Conservation (phyloP, 2,113 vertebrate species). For the Ophthalmolycus amberensis region DNA sequence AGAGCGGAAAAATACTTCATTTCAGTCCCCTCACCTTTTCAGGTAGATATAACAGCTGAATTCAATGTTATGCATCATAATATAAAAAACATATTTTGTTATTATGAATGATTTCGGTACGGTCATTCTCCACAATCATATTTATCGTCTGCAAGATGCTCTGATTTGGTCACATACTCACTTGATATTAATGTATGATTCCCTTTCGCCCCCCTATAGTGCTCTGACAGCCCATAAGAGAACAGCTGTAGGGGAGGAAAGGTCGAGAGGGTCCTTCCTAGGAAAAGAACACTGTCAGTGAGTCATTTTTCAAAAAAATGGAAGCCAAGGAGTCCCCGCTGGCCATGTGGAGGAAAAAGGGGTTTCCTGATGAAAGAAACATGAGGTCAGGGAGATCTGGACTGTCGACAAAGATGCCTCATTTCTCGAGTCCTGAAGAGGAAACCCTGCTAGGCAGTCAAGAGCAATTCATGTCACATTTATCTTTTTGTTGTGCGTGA, state of each 20-base stretch:
- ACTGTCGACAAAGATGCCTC: neutral
- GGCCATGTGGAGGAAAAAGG: slow-evolving; percentile 24
- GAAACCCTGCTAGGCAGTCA: neutral
- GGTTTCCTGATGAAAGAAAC: slow-evolving; percentile 16
- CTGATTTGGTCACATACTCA: neutral
- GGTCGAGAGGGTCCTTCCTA: neutral
- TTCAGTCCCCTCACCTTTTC: neutral
- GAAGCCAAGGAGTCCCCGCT: neutral
- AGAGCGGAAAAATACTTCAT: neutral
- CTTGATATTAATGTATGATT: neutral
- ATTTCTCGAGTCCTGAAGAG: neutral
- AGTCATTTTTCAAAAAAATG: neutral
- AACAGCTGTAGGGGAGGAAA: neutral
- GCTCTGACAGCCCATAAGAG: neutral
- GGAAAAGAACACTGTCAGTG: neutral
- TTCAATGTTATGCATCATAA: neutral
- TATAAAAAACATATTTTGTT: neutral
- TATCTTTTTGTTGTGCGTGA: neutral
- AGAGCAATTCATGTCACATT: neutral
- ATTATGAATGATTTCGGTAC: neutral
- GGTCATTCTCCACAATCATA: neutral
- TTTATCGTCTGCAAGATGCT: neutral
- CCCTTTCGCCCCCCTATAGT: neutral
- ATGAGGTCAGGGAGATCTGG: neutral
- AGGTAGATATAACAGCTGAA: neutral